Conservation (phyloP, 1,140 invertebrate species). For the Drusus annulatus region DNA sequence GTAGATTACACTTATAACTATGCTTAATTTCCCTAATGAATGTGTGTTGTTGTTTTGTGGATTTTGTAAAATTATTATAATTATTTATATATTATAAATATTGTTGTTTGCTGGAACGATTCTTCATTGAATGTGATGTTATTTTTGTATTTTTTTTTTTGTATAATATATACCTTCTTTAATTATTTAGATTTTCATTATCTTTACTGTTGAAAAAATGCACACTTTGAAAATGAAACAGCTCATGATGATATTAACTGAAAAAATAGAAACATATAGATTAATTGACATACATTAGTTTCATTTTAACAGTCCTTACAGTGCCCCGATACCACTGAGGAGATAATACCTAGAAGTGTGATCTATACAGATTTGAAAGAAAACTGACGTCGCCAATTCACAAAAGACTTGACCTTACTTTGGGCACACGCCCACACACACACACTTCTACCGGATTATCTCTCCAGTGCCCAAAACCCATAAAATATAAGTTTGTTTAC, state of each 20-base stretch:
- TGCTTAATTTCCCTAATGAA: slow-evolving; percentile 56
- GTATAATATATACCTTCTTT: background rate
- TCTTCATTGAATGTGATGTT: background rate
- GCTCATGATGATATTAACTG: slow-evolving; percentile 60
- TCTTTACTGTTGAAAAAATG: slow-evolving; percentile 39
- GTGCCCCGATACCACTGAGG: no score
- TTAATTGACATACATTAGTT: background rate
- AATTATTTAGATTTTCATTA: background rate
- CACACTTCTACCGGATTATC: no score
- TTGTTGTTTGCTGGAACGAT: background rate
- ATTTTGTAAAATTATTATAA: slow-evolving; percentile 36
- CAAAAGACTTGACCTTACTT: no score
- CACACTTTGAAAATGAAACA: slow-evolving; percentile 48
- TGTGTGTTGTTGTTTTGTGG: slow-evolving; percentile 53
- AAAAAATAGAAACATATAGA: slow-evolving; percentile 39
- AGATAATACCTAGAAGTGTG: no score
- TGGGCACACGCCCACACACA: no score
- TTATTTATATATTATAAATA: slow-evolving; percentile 5
- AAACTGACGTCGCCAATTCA: no score
- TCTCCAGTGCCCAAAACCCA: no score
- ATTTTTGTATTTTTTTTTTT: slow-evolving; percentile 35
- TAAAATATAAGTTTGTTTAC: no score
- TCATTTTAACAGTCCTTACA: no score
- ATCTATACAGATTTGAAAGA: no score
- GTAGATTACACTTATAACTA: slow-evolving; percentile 58